Evolutionary conservation across 2,797 vertebrate species (phyloP).

Genomic region (Gymnothorax reevesii): DNA sequence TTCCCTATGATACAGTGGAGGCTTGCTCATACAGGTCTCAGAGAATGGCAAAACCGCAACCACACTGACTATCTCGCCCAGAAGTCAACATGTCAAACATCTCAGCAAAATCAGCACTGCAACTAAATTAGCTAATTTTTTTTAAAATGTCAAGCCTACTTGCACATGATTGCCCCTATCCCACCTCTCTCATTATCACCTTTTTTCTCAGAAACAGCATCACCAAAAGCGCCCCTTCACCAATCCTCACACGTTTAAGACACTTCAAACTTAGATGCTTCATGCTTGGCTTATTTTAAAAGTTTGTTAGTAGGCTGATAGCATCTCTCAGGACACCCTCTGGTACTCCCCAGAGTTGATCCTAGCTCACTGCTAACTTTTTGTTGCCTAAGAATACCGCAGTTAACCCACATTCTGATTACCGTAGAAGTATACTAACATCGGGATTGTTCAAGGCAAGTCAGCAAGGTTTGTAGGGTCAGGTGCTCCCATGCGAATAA

Average conservation of each 20-base stretch:
- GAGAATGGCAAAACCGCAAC: background rate
- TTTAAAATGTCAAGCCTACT: background rate
- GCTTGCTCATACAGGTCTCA: background rate
- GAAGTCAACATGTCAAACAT: background rate
- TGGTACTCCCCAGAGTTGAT: slow-evolving; percentile 47
- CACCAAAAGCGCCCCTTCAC: background rate
- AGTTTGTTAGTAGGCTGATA: background rate
- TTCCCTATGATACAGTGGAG: background rate
- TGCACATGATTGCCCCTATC: background rate
- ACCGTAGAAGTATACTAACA: slow-evolving; percentile 45
- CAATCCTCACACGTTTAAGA: background rate
- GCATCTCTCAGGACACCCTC: slow-evolving; percentile 15
- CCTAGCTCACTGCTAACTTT: slow-evolving; percentile 50
- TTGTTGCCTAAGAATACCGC: slow-evolving; percentile 53
- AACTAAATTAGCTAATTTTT: background rate
- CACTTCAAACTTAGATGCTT: background rate
- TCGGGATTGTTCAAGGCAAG: background rate
- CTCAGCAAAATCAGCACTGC: background rate
- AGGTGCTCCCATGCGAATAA: background rate
- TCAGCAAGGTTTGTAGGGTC: slow-evolving; percentile 1
- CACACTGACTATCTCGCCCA: background rate
- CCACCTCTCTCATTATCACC: background rate
- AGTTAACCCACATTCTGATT: slow-evolving; percentile 53
- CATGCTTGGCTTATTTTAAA: background rate
- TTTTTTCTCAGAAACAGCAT: background rate